A percentile compares a stretch with the other conserved stretches of the same genome.
phyloP scores from a whole-genome alignment of 2,113 vertebrate genomes.

The Propithecus coquereli region DNA sequence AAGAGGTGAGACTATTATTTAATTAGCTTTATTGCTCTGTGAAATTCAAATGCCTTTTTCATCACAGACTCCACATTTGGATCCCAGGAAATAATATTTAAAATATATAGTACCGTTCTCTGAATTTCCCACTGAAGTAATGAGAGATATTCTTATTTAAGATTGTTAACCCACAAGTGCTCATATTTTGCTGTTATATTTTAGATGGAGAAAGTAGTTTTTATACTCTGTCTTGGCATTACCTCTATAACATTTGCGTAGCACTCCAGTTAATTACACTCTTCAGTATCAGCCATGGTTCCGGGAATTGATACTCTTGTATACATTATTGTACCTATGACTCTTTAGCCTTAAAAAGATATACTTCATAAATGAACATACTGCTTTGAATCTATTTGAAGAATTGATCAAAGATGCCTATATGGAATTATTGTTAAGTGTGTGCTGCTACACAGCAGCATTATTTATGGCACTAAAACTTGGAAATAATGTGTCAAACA shows the following conservation, averaged over 20 bases:
- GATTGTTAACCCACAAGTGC: neutral
- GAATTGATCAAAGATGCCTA: neutral
- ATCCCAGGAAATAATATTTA: too few relatives aligned
- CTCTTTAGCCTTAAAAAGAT: neutral
- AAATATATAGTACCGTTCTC: fast-evolving
- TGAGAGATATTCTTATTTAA: neutral
- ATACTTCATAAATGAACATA: neutral
- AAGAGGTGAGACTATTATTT: neutral
- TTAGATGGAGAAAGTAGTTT: neutral
- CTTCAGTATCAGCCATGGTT: neutral
- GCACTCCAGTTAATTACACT: neutral
- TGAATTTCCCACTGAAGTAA: neutral
- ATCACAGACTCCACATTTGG: neutral
- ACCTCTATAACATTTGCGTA: neutral
- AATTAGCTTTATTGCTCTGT: neutral
- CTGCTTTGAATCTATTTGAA: neutral
- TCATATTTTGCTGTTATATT: neutral
- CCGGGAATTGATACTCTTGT: neutral
- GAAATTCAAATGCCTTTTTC: neutral
- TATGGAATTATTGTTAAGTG: neutral
- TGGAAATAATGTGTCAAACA: neutral
- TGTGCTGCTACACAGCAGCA: neutral
- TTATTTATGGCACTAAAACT: neutral
- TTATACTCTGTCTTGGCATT: neutral
- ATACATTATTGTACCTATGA: neutral